Conservation (phyloP, 1,140 invertebrate genomes). For the Trachelipus rathkii region DNA sequence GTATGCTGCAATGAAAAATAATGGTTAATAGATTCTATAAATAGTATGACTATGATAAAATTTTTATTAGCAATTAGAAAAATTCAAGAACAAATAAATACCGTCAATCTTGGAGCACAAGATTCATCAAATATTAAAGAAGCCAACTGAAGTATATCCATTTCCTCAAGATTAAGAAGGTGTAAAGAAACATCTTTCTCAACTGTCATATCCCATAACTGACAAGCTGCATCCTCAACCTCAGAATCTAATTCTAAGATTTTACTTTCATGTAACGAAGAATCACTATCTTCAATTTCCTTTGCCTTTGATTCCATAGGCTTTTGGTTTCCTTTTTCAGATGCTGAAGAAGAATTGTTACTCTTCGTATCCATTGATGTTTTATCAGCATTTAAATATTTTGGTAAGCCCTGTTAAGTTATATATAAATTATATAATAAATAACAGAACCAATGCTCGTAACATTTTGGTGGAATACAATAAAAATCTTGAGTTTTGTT, state of each 20-base stretch:
- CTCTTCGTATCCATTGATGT: too few relatives aligned
- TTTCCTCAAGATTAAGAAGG: conserved; percentile 24
- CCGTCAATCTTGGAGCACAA: conserved; percentile 33
- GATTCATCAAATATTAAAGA: conserved; percentile 33
- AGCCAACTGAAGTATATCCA: conserved; percentile 34
- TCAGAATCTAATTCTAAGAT: conserved; percentile 33
- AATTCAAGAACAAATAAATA: neutral
- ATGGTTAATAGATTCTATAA: too few relatives aligned
- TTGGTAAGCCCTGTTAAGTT: neutral
- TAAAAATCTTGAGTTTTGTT: too few relatives aligned
- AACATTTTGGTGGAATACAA: too few relatives aligned
- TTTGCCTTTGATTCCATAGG: neutral
- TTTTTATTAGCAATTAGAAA: neutral
- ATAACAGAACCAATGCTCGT: too few relatives aligned
- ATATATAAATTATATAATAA: too few relatives aligned
- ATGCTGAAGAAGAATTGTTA: neutral
- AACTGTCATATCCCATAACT: conserved; percentile 40
- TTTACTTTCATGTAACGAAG: neutral
- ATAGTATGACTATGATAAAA: too few relatives aligned
- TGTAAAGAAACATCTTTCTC: conserved; percentile 32
- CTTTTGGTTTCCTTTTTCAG: neutral
- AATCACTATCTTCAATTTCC: neutral
- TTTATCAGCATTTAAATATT: neutral
- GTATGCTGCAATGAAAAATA: too few relatives aligned
- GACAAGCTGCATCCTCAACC: conserved; percentile 37